These are phyloP conservation scores for Mionectes macconnelli DNA, from an alignment of 2,113 vertebrate species.

Conservation along the genomic window DNA sequence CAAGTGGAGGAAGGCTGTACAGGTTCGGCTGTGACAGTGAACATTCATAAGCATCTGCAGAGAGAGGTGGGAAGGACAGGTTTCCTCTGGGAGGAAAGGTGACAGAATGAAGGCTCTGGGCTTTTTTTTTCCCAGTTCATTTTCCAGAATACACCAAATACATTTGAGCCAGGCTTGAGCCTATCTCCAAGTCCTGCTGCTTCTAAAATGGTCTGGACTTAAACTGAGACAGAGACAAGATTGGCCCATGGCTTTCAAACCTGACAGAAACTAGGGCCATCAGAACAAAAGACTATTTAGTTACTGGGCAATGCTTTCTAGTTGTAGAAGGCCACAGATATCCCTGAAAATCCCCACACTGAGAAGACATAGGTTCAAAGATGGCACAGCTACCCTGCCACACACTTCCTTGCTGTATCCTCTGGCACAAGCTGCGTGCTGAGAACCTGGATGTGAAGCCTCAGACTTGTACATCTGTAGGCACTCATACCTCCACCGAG, in stretches of 20 bases:
- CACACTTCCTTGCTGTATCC: not conserved
- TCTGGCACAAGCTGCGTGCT: not conserved
- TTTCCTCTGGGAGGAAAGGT: not conserved
- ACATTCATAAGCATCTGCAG: not conserved
- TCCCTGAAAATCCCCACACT: not conserved
- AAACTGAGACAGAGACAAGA: not conserved
- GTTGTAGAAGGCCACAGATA: not conserved
- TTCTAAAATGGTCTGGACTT: not conserved
- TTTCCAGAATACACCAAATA: not conserved
- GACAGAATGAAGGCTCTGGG: not conserved
- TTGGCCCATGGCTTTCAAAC: not conserved
- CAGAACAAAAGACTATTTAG: not conserved
- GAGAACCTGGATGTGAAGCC: not conserved
- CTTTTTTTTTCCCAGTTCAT: not conserved
- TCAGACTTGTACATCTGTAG: not conserved
- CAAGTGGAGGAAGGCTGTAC: not conserved
- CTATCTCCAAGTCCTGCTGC: not conserved
- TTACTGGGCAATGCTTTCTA: not conserved
- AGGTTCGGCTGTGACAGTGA: not conserved
- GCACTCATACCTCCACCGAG: fast-evolving
- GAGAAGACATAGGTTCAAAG: not conserved
- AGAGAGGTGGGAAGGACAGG: not conserved
- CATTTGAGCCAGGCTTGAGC: not conserved
- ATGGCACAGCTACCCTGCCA: not conserved
- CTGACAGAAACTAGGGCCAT: not conserved